Conservation (phyloP, 2,797 vertebrate species). For the Uromys caudimaculatus region DNA sequence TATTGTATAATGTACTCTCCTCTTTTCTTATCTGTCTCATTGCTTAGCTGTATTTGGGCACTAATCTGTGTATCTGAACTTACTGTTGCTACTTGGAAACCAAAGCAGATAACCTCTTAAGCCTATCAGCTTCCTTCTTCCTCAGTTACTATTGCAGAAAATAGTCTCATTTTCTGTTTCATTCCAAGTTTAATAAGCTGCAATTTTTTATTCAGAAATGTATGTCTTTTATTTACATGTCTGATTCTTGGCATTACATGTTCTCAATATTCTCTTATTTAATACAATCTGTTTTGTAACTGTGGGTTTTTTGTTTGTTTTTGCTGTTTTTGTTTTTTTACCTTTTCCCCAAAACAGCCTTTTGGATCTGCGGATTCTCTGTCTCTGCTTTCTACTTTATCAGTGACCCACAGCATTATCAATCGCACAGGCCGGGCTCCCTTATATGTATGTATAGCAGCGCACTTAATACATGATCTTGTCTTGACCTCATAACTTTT, state of each 20-base stretch:
- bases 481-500: background rate
- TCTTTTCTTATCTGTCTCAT: background rate
- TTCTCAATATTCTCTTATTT: slow-evolving; percentile 61
- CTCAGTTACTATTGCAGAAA: background rate
- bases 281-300: slow-evolving; percentile 31
- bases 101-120: background rate
- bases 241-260: slow-evolving; percentile 23
- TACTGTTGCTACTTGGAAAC: background rate
- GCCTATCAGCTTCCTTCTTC: background rate
- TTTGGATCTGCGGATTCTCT: slow-evolving; percentile 52
- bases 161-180: slow-evolving; percentile 21
- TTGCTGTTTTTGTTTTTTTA: background rate
- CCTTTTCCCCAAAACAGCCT: background rate
- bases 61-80: background rate
- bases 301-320: background rate
- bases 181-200: slow-evolving; percentile 32
- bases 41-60: background rate
- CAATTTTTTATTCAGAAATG: slow-evolving; percentile 12
- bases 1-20: background rate
- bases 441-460: background rate
- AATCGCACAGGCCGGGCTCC: background rate
- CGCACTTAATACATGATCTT: background rate
- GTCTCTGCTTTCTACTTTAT: slow-evolving; percentile 46
- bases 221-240: slow-evolving; percentile 47
- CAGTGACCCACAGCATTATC: background rate